These are phyloP conservation scores for Agonopterix heracliana DNA, from an alignment of 2,888 invertebrate genomes.

Conservation along the genomic window DNA sequence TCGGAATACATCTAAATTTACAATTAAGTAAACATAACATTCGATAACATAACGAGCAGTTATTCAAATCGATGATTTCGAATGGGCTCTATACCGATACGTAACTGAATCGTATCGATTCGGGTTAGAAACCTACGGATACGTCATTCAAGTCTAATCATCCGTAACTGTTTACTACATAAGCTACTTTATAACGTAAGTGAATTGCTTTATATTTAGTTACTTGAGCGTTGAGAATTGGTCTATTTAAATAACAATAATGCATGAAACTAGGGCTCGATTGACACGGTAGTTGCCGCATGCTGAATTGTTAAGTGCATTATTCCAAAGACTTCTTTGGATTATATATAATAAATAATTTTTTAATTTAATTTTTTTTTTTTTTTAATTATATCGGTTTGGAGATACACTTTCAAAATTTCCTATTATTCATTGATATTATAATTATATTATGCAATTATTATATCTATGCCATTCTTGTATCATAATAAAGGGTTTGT, in stretches of 20 bases:
- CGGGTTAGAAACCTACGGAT: conserved; percentile 29
- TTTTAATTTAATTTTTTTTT: no score
- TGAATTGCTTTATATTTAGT: not conserved
- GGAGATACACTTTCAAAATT: no score
- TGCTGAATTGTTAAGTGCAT: no score
- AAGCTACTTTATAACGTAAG: conserved; percentile 13
- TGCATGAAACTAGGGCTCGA: not conserved
- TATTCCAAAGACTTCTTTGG: no score
- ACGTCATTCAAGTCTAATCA: conserved; percentile 34
- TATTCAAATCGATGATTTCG: conserved; percentile 24
- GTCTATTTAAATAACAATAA: not conserved
- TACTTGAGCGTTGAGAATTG: not conserved
- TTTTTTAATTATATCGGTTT: no score
- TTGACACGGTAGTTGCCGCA: not conserved
- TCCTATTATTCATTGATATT: no score
- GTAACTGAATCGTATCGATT: conserved; percentile 25
- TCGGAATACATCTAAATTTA: no score
- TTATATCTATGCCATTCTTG: no score
- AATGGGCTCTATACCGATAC: conserved; percentile 24
- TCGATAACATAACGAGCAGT: conserved; percentile 7
- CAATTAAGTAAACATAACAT: not conserved
- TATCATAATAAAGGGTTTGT: no score
- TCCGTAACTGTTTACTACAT: conserved; percentile 31
- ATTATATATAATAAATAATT: no score
- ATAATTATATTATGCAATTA: no score